These are phyloP conservation scores for Mongoloraphidia duomilia DNA, from an alignment of 2,888 invertebrate genomes.

Conservation along the genomic window DNA sequence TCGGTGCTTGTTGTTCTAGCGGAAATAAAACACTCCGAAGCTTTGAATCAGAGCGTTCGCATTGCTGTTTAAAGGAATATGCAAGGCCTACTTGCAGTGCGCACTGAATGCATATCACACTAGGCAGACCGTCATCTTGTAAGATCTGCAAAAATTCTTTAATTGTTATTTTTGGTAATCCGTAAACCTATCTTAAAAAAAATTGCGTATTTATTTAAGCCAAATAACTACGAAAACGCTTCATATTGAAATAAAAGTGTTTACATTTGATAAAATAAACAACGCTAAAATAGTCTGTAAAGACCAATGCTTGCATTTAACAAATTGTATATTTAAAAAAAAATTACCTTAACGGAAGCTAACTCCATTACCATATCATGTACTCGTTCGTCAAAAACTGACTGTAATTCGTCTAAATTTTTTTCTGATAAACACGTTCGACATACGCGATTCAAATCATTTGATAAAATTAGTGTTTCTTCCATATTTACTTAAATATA, in stretches of 20 bases:
- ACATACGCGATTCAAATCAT: conserved; percentile 13
- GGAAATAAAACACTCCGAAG: conserved; percentile 15
- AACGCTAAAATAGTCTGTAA: neutral
- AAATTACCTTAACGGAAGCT: conserved; percentile 19
- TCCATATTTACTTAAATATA: no score
- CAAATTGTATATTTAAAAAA: no score
- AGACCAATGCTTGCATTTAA: no score
- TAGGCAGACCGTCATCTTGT: conserved; percentile 23
- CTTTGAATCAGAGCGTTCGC: conserved; percentile 21
- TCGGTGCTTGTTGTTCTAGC: neutral
- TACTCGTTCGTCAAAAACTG: conserved; percentile 20
- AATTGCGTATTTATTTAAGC: neutral
- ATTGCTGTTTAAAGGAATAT: conserved; percentile 23
- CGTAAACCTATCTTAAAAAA: no score
- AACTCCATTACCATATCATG: conserved; percentile 17
- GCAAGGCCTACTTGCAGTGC: conserved; percentile 20
- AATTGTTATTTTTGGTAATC: no score
- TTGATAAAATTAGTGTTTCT: no score
- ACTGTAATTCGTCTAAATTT: conserved; percentile 19
- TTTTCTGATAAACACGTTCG: conserved; percentile 25
- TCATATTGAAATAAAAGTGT: neutral
- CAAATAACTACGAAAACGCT: neutral
- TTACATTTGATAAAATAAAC: conserved; percentile 5
- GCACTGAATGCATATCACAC: conserved; percentile 23
- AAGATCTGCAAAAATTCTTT: conserved; percentile 18